Evolutionary conservation across 2,888 invertebrate species (phyloP), one percentile per base, ranked within the genome.

Genomic region (Anorthoa munda): DNA sequence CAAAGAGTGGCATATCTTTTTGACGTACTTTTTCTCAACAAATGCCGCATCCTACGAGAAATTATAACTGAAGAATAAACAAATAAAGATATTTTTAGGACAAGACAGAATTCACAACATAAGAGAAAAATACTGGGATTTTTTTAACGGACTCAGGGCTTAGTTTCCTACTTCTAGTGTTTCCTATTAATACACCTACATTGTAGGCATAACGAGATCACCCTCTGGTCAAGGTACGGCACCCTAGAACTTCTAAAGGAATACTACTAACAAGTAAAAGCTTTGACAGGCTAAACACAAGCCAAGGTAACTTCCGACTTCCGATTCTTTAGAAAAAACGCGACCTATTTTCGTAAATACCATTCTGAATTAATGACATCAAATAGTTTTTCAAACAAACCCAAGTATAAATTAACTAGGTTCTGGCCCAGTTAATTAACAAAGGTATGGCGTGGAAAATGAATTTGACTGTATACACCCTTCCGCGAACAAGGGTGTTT

Each of bases 361-460:
- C 67, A 53, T 69, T 67, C 66, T 55, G 13, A 72, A 79, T 76
- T 39, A 81, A 80, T 76, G 75, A 74, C 53, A n/a, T 67, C 21
- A 74, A 76, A 80, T 75, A 81, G 78, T 82, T 76, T 67, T 26
- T 66, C 48, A 77, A 82, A 76, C 75, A 81, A 77, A 76, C 72
- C n/a, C 58, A 23, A 45, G 70, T 68, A 60, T 68, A 81, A 86
- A 83, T 84, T 74, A 75, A 81, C 79, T 75, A 69, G 85, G 68
- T 83, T 81, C 82, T 67, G 69, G 58, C 75, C 72, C 72, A 75
- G 81, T 85, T 88, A 86, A 86, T 87, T 88, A 86, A 76, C 70
- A 56, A 72, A 79, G 71, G 79, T 75, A 76, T 76, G 56, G 80
- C 77, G 71, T 86, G 82, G 75, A 79, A 86, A 87, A 83, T 83